Evolutionary conservation across 2,888 invertebrate species (phyloP).

Genomic region (Cheilosia scutellata): DNA sequence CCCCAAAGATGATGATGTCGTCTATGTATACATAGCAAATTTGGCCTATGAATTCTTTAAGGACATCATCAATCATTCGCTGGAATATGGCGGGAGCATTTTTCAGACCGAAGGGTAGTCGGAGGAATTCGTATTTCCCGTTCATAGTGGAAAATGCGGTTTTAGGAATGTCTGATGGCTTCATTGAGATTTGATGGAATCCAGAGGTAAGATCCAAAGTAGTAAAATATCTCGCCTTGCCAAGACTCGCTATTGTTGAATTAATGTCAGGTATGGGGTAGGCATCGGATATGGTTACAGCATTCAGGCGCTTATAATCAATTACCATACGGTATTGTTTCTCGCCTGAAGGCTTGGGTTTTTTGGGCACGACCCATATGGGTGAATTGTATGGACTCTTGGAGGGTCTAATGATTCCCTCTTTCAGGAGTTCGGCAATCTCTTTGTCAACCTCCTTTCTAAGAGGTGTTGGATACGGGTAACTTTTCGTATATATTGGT

Average conservation of each 20-base stretch:
- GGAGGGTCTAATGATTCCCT: conserved; percentile 23
- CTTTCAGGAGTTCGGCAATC: conserved; percentile 16
- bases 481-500: conserved; percentile 59
- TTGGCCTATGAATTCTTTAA: no score
- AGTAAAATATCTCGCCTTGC: conserved; percentile 23
- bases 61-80: no score
- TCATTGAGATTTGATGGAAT: no score
- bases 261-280: conserved; percentile 32
- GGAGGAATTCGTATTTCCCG: no score
- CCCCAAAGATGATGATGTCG: no score
- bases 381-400: conserved; percentile 47
- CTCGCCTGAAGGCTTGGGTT: conserved; percentile 10
- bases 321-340: neutral
- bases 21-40: no score
- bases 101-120: no score
- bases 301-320: neutral
- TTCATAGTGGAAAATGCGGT: no score
- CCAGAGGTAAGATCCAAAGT: conserved; percentile 45
- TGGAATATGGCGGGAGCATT: no score
- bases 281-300: conserved; percentile 15
- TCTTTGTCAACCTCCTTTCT: conserved; percentile 42
- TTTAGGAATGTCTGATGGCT: no score
- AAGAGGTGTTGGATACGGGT: conserved; percentile 54
- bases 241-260: conserved; percentile 35
- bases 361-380: conserved; percentile 9